Percentiles rank a stretch among this genome's conserved stretches.
phyloP scores from a whole-genome alignment of 2,888 invertebrate genomes.

The Apamea sordens region DNA sequence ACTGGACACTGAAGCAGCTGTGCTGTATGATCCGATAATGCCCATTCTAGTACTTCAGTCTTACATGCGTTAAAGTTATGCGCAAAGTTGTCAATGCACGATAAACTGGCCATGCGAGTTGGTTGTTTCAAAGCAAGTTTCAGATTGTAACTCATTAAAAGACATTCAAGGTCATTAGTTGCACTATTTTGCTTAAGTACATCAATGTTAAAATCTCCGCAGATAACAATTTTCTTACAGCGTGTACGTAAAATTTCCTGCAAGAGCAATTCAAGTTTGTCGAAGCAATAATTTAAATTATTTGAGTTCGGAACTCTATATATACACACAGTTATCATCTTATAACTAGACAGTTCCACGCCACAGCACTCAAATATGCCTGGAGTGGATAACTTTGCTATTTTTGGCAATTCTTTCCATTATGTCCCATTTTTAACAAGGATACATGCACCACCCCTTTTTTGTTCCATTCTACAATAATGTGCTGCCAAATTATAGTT shows the following conservation, averaged over 20 bases:
- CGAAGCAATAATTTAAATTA: neutral
- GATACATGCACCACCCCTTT: too few relatives aligned
- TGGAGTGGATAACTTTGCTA: too few relatives aligned
- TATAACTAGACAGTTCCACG: neutral
- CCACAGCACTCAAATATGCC: neutral
- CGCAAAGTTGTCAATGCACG: neutral
- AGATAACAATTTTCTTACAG: too few relatives aligned
- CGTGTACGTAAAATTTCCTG: too few relatives aligned
- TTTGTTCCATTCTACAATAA: constrained; percentile 1
- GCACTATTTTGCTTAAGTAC: too few relatives aligned
- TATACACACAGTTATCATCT: neutral
- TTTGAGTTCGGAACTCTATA: neutral
- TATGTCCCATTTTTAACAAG: too few relatives aligned
- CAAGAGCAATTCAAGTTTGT: neutral
- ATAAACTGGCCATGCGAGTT: neutral
- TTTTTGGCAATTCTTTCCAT: too few relatives aligned
- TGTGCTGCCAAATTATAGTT: neutral
- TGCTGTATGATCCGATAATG: constrained; percentile 5
- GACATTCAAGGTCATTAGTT: too few relatives aligned
- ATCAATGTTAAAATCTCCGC: too few relatives aligned
- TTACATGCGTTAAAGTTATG: neutral
- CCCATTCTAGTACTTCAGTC: neutral
- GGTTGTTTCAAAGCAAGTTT: neutral
- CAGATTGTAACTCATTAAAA: neutral
- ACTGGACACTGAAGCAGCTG: neutral